Percentiles rank a stretch among this genome's conserved stretches.
Conservation (phyloP, 2,113 vertebrate species). For the Cercopithecus mona region DNA sequence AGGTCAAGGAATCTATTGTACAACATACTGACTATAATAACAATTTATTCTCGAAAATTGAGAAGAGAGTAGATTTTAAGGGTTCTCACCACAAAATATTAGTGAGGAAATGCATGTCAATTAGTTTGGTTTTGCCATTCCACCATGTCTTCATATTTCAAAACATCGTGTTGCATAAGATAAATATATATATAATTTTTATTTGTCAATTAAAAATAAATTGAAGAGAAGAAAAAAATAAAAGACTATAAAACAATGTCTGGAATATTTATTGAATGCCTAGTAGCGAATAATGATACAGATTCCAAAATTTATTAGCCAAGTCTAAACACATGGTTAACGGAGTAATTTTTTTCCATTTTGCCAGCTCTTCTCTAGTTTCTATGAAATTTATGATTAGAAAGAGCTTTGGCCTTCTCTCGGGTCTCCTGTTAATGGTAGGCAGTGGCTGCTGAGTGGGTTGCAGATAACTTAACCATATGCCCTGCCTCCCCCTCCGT, state of each 20-base stretch:
- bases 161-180: not conserved
- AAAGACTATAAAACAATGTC: not conserved
- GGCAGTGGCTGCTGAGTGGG: slow-evolving; percentile 43
- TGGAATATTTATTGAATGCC: not conserved
- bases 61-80: not conserved
- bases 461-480: not conserved
- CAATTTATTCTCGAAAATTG: not conserved
- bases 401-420: not conserved
- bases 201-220: not conserved
- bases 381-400: too few relatives aligned
- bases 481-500: not conserved
- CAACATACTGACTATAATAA: not conserved
- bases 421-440: slow-evolving; percentile 69
- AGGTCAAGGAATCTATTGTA: not conserved
- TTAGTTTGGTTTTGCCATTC: not conserved
- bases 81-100: not conserved
- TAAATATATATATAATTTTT: not conserved
- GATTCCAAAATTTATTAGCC: too few relatives aligned
- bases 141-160: not conserved
- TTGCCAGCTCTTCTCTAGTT: not conserved
- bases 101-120: not conserved
- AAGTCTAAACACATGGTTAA: not conserved
- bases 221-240: not conserved
- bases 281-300: not conserved
- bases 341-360: not conserved